A percentile compares a stretch with the other conserved stretches of the same genome.
Evolutionary conservation across 2,113 vertebrate genomes (phyloP).

Genomic region (Epinephelus moara): DNA sequence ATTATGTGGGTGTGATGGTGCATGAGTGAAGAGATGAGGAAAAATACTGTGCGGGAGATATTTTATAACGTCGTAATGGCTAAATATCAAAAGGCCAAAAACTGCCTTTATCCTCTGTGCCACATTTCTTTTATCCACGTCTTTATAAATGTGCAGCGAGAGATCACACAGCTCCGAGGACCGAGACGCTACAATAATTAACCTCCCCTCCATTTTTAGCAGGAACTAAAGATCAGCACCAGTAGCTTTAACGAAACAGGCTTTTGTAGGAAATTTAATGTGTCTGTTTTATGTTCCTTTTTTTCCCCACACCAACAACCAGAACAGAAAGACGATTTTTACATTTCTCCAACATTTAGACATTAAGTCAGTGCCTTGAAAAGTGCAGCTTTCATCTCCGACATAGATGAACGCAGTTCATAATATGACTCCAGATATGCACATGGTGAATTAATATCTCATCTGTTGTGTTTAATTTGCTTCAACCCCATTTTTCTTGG

Average conservation of each 20-base stretch:
- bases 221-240: slow-evolving; percentile 19
- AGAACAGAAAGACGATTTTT: not conserved
- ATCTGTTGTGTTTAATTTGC: not conserved
- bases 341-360: too few relatives aligned
- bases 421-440: not conserved
- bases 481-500: not conserved
- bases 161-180: slow-evolving; percentile 59
- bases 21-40: slow-evolving; percentile 27
- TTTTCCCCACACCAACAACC: not conserved
- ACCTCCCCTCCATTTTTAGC: slow-evolving; percentile 17
- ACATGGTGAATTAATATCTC: not conserved
- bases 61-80: slow-evolving; percentile 34
- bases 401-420: not conserved
- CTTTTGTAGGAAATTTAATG: not conserved
- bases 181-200: slow-evolving; percentile 34
- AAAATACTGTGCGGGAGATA: slow-evolving; percentile 24
- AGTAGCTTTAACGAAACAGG: not conserved
- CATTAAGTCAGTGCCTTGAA: not conserved
- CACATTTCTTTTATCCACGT: slow-evolving; percentile 53
- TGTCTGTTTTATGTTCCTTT: not conserved
- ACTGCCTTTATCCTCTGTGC: slow-evolving; percentile 44
- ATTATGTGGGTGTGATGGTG: slow-evolving; percentile 51
- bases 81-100: slow-evolving; percentile 64
- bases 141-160: slow-evolving; percentile 47
- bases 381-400: not conserved